Base-by-base conservation (phyloP, 2,797 vertebrate species). In the Heliangelus exortis region DNA sequence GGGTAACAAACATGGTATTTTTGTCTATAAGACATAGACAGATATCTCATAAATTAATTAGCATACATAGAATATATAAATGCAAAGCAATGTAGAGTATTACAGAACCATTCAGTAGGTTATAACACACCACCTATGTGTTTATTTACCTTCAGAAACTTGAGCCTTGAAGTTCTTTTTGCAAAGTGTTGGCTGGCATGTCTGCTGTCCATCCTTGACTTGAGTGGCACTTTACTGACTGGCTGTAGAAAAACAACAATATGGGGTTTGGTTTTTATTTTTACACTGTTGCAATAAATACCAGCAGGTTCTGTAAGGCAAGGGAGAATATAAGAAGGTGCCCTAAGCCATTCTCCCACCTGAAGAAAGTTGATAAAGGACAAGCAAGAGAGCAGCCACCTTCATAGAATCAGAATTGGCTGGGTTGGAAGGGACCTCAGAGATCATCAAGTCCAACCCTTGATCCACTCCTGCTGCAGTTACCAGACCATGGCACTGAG, bases 371-470 rank as follows among this genome's bases (percentile, higher is more conserved):
- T 71, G 58, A 54, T 21, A 50, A 69, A 88, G 31, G 31, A 21
- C 0, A 0, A 47, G n/a, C 65, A 62, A 23, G 73, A 75, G 58
- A 33, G 33, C 39, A 76, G 51, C 28, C 19, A 1, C 16, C 9
- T 57, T 33, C n/a, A n/a, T n/a, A n/a, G n/a, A n/a, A n/a, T n/a
- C n/a, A n/a, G n/a, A n/a, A n/a, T n/a, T n/a, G n/a, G n/a, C n/a
- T n/a, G n/a, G n/a, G n/a, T n/a, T n/a, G n/a, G n/a, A n/a, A n/a
- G n/a, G n/a, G n/a, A n/a, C n/a, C n/a, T n/a, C n/a, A n/a, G n/a
- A n/a, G n/a, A n/a, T n/a, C n/a, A n/a, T n/a, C n/a, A n/a, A n/a
- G n/a, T n/a, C n/a, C n/a, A n/a, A n/a, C n/a, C n/a, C n/a, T n/a
- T n/a, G n/a, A n/a, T n/a, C n/a, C n/a, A n/a, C n/a, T n/a, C n/a